These are phyloP conservation scores for Drosophila cracens DNA, from an alignment of 2,888 invertebrate genomes.

Conservation along the genomic window DNA sequence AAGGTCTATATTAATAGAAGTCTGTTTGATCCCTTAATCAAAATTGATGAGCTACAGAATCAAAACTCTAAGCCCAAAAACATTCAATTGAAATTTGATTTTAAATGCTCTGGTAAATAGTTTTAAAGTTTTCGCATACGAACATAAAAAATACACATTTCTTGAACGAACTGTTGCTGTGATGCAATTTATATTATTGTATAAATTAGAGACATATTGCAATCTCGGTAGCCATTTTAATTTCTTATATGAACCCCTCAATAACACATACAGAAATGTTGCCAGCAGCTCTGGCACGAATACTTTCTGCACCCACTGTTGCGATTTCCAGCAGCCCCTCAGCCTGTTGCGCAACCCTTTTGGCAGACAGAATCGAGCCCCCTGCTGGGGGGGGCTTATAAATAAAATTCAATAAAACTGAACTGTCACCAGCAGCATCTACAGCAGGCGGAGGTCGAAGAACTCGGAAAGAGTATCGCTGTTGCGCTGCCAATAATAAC, in stretches of 20 bases:
- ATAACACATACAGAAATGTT: constrained; percentile 39
- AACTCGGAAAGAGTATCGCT: neutral
- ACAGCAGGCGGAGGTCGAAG: constrained; percentile 13
- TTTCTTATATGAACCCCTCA: constrained; percentile 11
- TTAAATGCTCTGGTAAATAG: neutral
- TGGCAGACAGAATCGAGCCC: constrained; percentile 7
- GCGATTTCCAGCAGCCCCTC: constrained; percentile 6
- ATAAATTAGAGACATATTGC: neutral
- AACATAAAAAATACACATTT: neutral
- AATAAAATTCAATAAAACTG: constrained; percentile 74
- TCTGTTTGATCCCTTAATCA: constrained; percentile 49
- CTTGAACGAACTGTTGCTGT: neutral
- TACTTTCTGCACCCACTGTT: constrained; percentile 39
- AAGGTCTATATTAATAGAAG: constrained; percentile 56
- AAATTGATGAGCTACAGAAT: constrained; percentile 46
- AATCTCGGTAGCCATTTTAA: neutral
- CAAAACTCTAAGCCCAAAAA: constrained; percentile 30
- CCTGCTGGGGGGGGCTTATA: constrained; percentile 46
- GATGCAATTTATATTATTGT: neutral
- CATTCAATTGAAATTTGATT: constrained; percentile 19
- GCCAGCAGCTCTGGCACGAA: constrained; percentile 24
- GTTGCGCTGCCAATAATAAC: constrained; percentile 64
- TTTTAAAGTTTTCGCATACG: neutral
- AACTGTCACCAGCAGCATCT: constrained; percentile 68
- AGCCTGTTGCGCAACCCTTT: constrained; percentile 67